Conservation (phyloP, 2,113 vertebrate species). For the Alexandromys fortis region DNA sequence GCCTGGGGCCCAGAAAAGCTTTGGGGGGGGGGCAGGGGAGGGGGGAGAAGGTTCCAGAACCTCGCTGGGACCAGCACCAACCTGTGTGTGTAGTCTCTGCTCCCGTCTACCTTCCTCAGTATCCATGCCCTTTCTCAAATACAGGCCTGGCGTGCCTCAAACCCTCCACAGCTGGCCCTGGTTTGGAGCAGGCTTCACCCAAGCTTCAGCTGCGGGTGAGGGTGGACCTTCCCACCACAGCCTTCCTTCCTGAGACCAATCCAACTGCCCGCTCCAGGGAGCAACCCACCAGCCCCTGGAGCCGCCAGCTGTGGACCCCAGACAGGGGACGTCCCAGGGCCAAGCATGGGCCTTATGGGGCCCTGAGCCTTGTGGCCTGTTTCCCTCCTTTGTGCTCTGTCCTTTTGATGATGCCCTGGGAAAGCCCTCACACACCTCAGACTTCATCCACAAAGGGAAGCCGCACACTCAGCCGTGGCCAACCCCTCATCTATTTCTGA, state of each 20-base stretch:
- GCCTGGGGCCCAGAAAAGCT: background rate
- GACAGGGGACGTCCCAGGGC: background rate
- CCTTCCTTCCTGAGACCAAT: background rate
- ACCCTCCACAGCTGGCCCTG: background rate
- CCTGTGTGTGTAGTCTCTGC: background rate
- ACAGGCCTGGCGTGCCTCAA: background rate
- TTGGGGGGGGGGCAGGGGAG: background rate
- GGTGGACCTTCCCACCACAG: background rate
- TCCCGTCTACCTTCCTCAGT: background rate
- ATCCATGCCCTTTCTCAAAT: background rate
- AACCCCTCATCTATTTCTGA: background rate
- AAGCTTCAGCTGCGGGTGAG: background rate
- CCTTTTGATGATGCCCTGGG: background rate
- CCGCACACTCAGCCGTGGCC: accelerated
- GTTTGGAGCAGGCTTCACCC: background rate
- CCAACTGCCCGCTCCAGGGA: background rate
- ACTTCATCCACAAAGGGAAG: background rate
- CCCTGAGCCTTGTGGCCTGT: background rate
- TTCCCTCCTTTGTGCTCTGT: background rate
- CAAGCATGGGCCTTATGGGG: background rate
- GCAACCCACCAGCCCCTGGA: background rate
- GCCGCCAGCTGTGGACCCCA: background rate
- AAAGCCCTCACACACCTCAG: accelerated
- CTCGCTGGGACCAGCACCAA: background rate
- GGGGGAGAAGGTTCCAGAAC: background rate